Percentiles rank a stretch among this genome's conserved stretches.
Conservation (phyloP, 2,888 invertebrate genomes). For the Rhimphoctona megacephalus region DNA sequence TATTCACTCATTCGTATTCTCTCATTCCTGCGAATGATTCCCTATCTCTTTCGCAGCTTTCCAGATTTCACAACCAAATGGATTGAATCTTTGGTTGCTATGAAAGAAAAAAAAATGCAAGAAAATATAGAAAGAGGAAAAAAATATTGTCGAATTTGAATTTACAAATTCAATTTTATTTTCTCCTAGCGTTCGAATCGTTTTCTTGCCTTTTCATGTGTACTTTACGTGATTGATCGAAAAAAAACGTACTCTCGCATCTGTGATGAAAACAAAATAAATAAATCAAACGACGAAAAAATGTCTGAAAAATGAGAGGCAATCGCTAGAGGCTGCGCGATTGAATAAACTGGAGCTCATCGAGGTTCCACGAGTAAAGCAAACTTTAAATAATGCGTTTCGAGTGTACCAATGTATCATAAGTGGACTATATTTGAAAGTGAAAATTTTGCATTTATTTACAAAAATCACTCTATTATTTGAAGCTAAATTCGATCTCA, state of each 20-base stretch:
- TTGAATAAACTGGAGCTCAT: neutral
- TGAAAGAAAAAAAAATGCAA: neutral
- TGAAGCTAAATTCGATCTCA: slow-evolving; percentile 4
- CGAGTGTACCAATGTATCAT: slow-evolving; percentile 53
- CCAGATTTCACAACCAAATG: slow-evolving; percentile 23
- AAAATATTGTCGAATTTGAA: neutral
- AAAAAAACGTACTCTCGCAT: neutral
- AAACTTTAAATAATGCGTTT: slow-evolving; percentile 28
- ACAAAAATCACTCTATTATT: slow-evolving; percentile 45
- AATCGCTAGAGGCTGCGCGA: neutral
- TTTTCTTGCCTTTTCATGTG: neutral
- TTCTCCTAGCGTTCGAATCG: neutral
- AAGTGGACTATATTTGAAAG: slow-evolving; percentile 34
- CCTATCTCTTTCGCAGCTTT: slow-evolving; percentile 26
- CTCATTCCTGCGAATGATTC: slow-evolving; percentile 12
- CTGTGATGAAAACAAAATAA: slow-evolving; percentile 1
- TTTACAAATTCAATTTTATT: neutral
- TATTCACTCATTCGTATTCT: slow-evolving; percentile 52
- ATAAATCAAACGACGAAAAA: slow-evolving; percentile 4
- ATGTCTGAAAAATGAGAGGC: slow-evolving; percentile 18
- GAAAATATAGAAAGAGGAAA: neutral
- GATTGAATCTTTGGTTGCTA: slow-evolving; percentile 7
- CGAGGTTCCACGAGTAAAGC: slow-evolving; percentile 17
- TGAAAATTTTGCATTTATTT: slow-evolving; percentile 18
- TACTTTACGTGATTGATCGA: neutral